Percentiles rank a stretch among this genome's conserved stretches.
phyloP scores from a whole-genome alignment of 2,888 invertebrate species.

The Timema cristinae region DNA sequence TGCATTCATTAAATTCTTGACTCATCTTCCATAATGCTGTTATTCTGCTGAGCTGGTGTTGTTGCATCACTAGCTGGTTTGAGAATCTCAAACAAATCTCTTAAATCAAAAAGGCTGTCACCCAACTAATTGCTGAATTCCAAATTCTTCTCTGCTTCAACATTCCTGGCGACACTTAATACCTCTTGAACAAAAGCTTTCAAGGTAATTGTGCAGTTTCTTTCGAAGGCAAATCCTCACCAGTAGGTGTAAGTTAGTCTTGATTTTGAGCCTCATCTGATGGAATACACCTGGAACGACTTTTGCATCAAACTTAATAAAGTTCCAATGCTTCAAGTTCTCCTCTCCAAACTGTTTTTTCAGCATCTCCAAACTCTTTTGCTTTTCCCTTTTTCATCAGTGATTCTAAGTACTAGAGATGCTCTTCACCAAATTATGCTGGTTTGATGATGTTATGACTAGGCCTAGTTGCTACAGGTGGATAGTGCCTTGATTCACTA shows the following conservation, averaged over 20 bases:
- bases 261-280: neutral
- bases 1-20: too few species aligned
- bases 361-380: neutral
- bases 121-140: neutral
- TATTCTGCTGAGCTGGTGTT: too few species aligned
- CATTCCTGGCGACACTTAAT: neutral
- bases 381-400: conserved; percentile 15
- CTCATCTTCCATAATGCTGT: too few species aligned
- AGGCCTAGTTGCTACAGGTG: conserved; percentile 10
- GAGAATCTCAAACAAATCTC: too few species aligned
- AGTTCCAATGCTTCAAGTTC: conserved; percentile 2
- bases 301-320: conserved; percentile 11
- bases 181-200: too few species aligned
- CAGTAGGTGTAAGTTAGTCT: neutral
- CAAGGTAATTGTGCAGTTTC: neutral
- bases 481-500: conserved; percentile 11
- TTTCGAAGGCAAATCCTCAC: neutral
- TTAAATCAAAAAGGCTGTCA: too few species aligned
- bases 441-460: neutral
- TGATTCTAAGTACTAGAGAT: conserved; percentile 9
- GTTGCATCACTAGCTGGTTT: too few species aligned
- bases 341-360: neutral
- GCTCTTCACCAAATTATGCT: conserved; percentile 5
- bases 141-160: neutral
- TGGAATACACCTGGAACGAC: conserved; percentile 5